phyloP scores from a whole-genome alignment of 2,797 vertebrate species.

The Premnoplex brunnescens region DNA sequence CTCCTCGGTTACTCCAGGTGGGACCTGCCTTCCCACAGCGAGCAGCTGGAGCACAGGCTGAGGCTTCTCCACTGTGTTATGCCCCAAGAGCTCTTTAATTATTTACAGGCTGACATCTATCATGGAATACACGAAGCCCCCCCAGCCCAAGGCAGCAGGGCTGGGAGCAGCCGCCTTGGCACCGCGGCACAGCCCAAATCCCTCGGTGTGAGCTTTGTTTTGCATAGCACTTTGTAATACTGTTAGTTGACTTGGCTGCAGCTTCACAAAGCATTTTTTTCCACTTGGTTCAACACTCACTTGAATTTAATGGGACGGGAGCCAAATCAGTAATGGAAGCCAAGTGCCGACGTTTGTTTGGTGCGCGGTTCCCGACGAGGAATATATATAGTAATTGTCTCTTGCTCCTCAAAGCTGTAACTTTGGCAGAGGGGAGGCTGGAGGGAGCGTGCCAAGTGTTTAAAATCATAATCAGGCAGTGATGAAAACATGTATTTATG shows the following conservation, averaged over 20 bases:
- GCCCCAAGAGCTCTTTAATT: neutral
- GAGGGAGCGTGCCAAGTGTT: conserved; percentile 22
- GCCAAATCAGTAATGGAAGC: conserved; percentile 59
- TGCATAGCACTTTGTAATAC: conserved; percentile 61
- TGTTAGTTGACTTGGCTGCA: conserved; percentile 58
- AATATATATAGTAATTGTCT: conserved; percentile 46
- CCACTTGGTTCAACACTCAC: conserved; percentile 27
- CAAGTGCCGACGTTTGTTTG: conserved; percentile 49
- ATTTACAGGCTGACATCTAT: neutral
- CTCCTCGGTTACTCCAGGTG: fast-evolving
- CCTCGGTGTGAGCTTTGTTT: conserved; percentile 22
- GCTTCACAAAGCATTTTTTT: conserved; percentile 11
- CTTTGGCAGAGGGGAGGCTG: conserved; percentile 40
- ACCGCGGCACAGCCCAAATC: neutral
- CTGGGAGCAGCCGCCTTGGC: conserved; percentile 18
- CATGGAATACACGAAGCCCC: neutral
- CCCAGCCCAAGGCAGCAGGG: neutral
- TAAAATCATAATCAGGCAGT: conserved; percentile 36
- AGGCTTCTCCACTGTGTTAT: fast-evolving
- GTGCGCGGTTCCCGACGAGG: conserved; percentile 8
- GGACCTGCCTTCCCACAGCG: neutral
- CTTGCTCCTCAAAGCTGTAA: conserved; percentile 52
- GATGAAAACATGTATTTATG: conserved; percentile 55
- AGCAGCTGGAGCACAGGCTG: neutral
- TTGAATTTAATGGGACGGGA: conserved; percentile 17